Evolutionary conservation across 2,888 invertebrate species (phyloP).

Genomic region (Brenthis daphne): DNA sequence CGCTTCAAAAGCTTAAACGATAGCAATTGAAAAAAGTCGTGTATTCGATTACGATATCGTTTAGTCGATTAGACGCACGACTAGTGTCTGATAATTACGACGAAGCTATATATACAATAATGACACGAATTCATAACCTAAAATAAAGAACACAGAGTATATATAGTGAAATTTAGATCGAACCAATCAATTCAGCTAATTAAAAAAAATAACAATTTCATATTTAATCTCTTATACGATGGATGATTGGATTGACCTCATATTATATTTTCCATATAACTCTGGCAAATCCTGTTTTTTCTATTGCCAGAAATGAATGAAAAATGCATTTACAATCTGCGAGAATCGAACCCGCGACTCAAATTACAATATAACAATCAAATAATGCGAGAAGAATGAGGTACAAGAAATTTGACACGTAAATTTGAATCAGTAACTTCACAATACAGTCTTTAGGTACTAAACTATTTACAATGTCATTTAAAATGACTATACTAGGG

Average conservation of each 20-base stretch:
- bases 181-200: no score
- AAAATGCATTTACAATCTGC: slow-evolving; percentile 2
- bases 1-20: no score
- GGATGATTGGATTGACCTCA: not conserved
- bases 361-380: slow-evolving; percentile 14
- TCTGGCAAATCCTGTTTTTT: not conserved
- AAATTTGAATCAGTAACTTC: slow-evolving; percentile 35
- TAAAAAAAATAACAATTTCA: no score
- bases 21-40: no score
- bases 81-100: slow-evolving; percentile 23
- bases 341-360: slow-evolving; percentile 7
- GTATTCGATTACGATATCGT: no score
- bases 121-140: not conserved
- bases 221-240: no score
- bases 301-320: not conserved
- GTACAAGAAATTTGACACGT: slow-evolving; percentile 41
- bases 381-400: slow-evolving; percentile 25
- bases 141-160: not conserved
- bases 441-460: slow-evolving; percentile 78
- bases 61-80: no score
- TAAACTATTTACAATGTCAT: slow-evolving; percentile 76
- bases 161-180: no score
- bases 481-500: slow-evolving; percentile 60
- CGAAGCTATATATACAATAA: slow-evolving; percentile 13
- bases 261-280: not conserved